These are phyloP conservation scores for Rutpela maculata DNA, from an alignment of 2,888 invertebrate genomes.

Conservation along the genomic window DNA sequence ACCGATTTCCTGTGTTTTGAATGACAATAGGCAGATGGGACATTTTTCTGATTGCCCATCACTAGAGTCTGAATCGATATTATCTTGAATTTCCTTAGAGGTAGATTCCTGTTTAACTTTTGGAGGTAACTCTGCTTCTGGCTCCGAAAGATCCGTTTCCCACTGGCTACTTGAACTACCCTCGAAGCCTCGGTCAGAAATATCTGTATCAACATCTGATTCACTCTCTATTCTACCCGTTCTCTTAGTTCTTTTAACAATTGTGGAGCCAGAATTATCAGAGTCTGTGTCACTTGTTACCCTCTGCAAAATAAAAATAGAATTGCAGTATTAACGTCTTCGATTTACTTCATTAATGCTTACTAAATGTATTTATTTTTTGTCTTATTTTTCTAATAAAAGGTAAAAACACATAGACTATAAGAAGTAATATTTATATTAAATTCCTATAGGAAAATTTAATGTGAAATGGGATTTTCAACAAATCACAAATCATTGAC, in stretches of 20 bases:
- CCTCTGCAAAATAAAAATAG: constrained; percentile 73
- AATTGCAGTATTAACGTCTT: constrained; percentile 1
- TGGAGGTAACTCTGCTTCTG: constrained; percentile 41
- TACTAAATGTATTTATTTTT: no score
- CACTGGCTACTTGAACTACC: constrained; percentile 60
- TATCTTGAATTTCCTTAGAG: constrained; percentile 42
- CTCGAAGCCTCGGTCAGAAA: constrained; percentile 52
- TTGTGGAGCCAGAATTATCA: constrained; percentile 61
- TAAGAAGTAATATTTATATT: no score
- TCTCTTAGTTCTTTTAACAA: constrained; percentile 55
- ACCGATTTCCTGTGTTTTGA: constrained; percentile 85
- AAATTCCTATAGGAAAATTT: no score
- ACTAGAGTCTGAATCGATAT: constrained; percentile 66
- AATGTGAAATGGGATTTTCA: no score
- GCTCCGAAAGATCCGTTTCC: constrained; percentile 61
- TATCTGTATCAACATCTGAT: constrained; percentile 54
- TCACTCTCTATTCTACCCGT: constrained; percentile 59
- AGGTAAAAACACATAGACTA: no score
- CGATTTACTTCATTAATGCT: no score
- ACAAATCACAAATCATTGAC: no score
- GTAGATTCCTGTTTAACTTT: constrained; percentile 2
- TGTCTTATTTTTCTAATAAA: no score
- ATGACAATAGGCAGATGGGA: constrained; percentile 89
- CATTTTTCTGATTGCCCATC: constrained; percentile 85
- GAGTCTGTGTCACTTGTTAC: constrained; percentile 75